Conservation (phyloP, 2,797 vertebrate species). For the Bryconaethiops microstoma region DNA sequence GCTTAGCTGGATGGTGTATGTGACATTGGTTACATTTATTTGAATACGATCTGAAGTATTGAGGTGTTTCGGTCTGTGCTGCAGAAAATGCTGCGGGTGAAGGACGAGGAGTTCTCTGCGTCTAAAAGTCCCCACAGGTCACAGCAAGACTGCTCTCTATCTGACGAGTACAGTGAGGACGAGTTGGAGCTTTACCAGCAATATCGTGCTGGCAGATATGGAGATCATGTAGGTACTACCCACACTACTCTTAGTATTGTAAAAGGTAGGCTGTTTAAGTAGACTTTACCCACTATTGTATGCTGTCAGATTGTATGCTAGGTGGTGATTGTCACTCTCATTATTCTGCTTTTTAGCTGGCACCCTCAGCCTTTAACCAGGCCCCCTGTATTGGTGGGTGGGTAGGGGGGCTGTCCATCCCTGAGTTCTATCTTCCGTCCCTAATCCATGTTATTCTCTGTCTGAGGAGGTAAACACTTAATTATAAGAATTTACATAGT, state of each 20-base stretch:
- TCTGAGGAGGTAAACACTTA: no score
- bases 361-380: no score
- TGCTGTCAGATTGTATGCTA: no score
- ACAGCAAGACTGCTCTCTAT: constrained; percentile 75
- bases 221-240: constrained; percentile 65
- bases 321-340: no score
- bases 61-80: neutral
- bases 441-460: no score
- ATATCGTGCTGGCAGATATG: constrained; percentile 84
- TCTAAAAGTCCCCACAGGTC: constrained; percentile 74
- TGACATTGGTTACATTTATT: neutral
- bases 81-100: constrained; percentile 89
- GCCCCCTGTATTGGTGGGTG: no score
- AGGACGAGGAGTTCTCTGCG: constrained; percentile 79
- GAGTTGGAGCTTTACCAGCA: constrained; percentile 89
- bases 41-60: neutral
- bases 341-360: no score
- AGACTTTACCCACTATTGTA: no score
- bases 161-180: constrained; percentile 83
- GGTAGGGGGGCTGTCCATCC: no score
- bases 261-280: no score
- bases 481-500: no score
- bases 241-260: neutral
- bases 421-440: no score
- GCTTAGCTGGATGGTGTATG: neutral